Base-by-base conservation (phyloP, 2,888 invertebrate species). In the Labia minor region DNA sequence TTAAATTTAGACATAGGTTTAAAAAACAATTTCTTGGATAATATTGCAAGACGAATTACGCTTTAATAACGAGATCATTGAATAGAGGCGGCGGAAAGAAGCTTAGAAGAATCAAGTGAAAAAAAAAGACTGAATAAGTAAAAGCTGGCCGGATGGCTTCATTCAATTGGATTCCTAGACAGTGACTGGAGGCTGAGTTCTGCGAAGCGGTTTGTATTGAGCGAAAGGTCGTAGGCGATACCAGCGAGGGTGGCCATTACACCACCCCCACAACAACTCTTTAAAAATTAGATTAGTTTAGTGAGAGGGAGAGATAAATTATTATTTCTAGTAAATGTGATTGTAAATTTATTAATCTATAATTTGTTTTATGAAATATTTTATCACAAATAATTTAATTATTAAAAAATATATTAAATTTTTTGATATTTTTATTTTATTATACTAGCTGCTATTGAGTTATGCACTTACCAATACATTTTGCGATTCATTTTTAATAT, bases 131-230 rank as follows among this genome's bases (percentile, higher is more conserved):
- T n/a, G 49, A 49, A 49, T 49, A 49, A 49, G 49, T 49, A 49
- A 49, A 49, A 49, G 49, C 3, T 49, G 49, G 49, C 49, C 49
- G 49, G 49, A 49, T 49, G 49, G 16, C 49, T 16, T 26, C n/a
- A 16, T 49, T 49, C 49, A 49, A 49, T 49, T 49, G 49, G 49
- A 49, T 49, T 11, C 49, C 49, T 49, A 49, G 49, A 49, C 49
- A 8, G n/a, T 49, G 49, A 49, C 49, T 49, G 16, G 49, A n/a
- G 49, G n/a, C 49, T n/a, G n/a, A n/a, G n/a, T 49, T 49, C 49
- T 49, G 49, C 6, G 49, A 49, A 49, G 49, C 49, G n/a, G 49
- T 3, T 11, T 49, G 49, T 49, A 4, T 49, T 4, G 26, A 26
- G 26, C 26, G 26, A 26, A 8, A 26, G 8, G 26, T 26, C 49